These are phyloP conservation scores for Pluvialis apricaria DNA, from an alignment of 2,113 vertebrate genomes.

Conservation along the genomic window DNA sequence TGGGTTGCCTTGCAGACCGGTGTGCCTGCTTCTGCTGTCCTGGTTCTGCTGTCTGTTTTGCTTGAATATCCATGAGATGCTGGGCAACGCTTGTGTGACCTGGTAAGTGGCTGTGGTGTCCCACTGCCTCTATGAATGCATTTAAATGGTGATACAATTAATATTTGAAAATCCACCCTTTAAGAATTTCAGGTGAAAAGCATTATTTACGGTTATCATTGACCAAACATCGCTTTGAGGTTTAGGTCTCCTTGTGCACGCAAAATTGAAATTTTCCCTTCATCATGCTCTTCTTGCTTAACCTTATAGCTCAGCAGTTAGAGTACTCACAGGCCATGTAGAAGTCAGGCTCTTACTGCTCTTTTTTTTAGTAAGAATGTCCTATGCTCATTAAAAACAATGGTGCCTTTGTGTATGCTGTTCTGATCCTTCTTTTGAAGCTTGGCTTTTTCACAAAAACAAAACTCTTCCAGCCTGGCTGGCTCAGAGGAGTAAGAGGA, in stretches of 20 bases:
- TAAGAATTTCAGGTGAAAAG: background rate
- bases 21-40: background rate
- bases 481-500: background rate
- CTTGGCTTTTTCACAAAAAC: background rate
- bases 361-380: background rate
- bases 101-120: background rate
- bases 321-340: background rate
- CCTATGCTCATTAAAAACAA: background rate
- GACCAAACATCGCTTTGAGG: background rate
- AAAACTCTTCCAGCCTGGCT: background rate
- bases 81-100: background rate
- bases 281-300: background rate
- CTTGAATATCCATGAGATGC: background rate
- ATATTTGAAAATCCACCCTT: background rate
- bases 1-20: background rate
- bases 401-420: fast-evolving
- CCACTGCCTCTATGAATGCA: background rate
- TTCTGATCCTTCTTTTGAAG: background rate
- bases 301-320: background rate
- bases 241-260: background rate
- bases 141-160: background rate
- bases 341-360: background rate
- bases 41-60: background rate
- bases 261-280: background rate
- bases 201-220: background rate